Base-by-base conservation (phyloP, 2,888 invertebrate species). In the Caenorhabditis zanzibari region DNA sequence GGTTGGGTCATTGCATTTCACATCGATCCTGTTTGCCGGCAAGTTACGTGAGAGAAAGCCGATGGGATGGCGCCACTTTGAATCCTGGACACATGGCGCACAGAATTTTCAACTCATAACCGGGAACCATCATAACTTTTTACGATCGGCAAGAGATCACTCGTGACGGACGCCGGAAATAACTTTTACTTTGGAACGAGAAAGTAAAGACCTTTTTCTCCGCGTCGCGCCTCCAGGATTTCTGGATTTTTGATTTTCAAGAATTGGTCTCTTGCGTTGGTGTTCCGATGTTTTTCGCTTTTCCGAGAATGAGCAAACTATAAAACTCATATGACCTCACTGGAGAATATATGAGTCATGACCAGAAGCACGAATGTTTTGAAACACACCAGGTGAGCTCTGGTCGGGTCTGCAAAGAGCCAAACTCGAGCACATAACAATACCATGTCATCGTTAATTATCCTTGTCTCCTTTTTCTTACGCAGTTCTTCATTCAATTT, bases 151-250 rank as follows among this genome's bases (percentile, higher is more conserved):
- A 59, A 47, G 58, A 47, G 59, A 72, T 58, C 59, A 47, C 75
- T 76, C 58, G 68, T 76, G 76, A 76, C 47, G 64, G 47, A 58
- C 59, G 44, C 59, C 68, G 68, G 76, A 61, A 76, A 76, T 68
- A 68, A 59, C 58, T 32, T 68, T 26, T 14, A 14, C 32, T 61
- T 28, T 32, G 6, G n/a, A 26, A 24, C 10, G 19, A 32, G 19
- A 28, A n/a, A 19, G 16, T 32, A 19, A 49, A 10, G 19, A 1
- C 10, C 19, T 64, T 28, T 32, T 64, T 22, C 26, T 61, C 19
- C 3, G 16, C 9, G n/a, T n/a, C n/a, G n/a, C n/a, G 54, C 44
- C 26, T 63, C 41, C 64, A 32, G 63, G n/a, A 24, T 26, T 26
- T 35, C 41, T 59, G 64, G 68, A 44, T 68, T 66, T n/a, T 28